phyloP scores from a whole-genome alignment of 2,113 vertebrate species.

The Larimichthys polyactis region DNA sequence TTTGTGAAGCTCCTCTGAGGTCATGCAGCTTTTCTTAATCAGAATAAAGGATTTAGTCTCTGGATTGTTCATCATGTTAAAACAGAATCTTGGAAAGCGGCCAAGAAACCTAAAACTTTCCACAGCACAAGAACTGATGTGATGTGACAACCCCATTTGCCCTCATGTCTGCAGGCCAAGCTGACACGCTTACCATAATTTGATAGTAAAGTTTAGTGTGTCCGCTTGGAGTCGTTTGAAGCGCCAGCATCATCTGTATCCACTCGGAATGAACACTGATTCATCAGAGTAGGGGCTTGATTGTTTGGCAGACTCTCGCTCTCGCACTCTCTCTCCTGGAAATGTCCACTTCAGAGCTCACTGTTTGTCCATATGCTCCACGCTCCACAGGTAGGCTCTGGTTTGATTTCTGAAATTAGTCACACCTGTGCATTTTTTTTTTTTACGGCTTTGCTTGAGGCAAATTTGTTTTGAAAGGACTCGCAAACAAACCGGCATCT shows the following conservation, averaged over 20 bases:
- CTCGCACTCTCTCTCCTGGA: background rate
- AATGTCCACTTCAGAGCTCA: background rate
- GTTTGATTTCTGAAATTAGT: constrained; percentile 50
- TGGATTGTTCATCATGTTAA: background rate
- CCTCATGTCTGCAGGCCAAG: background rate
- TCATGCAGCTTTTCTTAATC: background rate
- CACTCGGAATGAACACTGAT: constrained; percentile 4
- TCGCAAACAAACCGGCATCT: constrained; percentile 11
- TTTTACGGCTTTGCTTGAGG: constrained; percentile 9
- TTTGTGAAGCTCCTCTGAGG: background rate
- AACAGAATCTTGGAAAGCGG: background rate
- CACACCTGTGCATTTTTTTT: constrained; percentile 36
- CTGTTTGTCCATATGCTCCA: background rate
- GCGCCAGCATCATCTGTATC: background rate
- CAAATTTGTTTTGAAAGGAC: constrained; percentile 26
- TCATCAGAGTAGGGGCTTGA: background rate
- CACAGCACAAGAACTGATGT: background rate
- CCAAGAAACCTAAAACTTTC: background rate
- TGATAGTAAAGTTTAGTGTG: background rate
- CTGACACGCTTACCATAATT: background rate
- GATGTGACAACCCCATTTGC: background rate
- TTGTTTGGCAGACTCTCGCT: background rate
- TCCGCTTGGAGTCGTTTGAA: background rate
- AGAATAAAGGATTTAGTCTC: background rate
- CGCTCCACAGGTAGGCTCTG: background rate